phyloP scores from a whole-genome alignment of 1,140 invertebrate species.

The Brachionus koreanus region DNA sequence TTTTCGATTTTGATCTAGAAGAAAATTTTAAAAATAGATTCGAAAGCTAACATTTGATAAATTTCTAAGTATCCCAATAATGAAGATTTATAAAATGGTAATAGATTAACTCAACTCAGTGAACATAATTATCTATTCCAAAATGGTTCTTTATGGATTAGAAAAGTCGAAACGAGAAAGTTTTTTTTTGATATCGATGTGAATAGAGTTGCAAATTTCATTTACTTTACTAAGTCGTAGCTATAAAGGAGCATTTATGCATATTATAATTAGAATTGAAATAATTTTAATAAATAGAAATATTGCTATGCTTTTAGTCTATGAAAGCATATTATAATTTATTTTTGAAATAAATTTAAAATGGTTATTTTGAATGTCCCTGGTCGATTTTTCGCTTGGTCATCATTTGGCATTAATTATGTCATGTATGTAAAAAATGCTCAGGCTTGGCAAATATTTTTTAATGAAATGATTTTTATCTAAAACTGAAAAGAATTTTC shows the following conservation, averaged over 20 bases:
- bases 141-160: not conserved
- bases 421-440: not conserved
- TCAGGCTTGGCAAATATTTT: not conserved
- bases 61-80: not conserved
- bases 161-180: not conserved
- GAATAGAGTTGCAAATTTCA: not conserved
- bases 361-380: not conserved
- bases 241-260: slow-evolving; percentile 3
- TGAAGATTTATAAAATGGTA: not conserved
- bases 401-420: not conserved
- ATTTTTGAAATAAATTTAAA: not conserved
- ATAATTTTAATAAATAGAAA: not conserved
- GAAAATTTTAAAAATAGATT: not conserved
- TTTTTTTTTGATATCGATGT: not conserved
- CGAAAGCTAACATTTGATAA: not conserved
- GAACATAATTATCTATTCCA: not conserved
- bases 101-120: not conserved
- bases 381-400: not conserved
- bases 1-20: slow-evolving; percentile 21
- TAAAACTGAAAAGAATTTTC: not conserved
- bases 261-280: slow-evolving; percentile 22
- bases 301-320: not conserved
- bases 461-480: not conserved
- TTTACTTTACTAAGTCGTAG: not conserved
- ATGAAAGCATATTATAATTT: not conserved